Conservation (phyloP, 2,888 invertebrate genomes). For the Patella caerulea region DNA sequence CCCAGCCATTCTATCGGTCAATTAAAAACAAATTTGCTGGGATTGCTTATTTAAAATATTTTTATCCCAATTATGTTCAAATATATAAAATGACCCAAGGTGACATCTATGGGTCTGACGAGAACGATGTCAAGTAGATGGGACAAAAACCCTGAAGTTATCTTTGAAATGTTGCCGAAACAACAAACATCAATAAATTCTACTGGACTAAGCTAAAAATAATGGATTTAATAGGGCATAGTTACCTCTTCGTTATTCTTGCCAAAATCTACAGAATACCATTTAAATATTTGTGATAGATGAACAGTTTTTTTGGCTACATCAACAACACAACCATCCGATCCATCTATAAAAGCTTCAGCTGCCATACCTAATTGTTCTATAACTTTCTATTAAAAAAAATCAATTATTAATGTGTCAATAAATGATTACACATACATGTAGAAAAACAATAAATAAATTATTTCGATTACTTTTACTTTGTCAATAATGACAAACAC, state of each 20-base stretch:
- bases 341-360: conserved; percentile 68
- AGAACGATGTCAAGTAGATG: no score
- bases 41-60: no score
- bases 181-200: not conserved
- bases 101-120: no score
- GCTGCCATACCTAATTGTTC: conserved; percentile 63
- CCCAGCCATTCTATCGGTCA: no score
- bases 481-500: no score
- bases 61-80: no score
- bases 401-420: not conserved
- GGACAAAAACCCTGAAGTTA: not conserved
- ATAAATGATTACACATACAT: not conserved
- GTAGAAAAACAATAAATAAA: not conserved
- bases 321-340: conserved; percentile 70
- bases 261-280: conserved; percentile 73
- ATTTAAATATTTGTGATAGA: conserved; percentile 72
- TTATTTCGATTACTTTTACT: not conserved
- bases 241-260: conserved; percentile 60
- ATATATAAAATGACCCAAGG: no score
- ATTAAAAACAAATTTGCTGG: no score
- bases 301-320: conserved; percentile 63
- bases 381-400: conserved; percentile 55
- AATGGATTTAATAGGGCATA: not conserved
- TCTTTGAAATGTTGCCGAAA: not conserved
- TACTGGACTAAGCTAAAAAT: not conserved